A percentile compares a stretch with the other conserved stretches of the same genome.
Evolutionary conservation across 2,113 vertebrate species (phyloP).

Genomic region (Physeter macrocephalus): DNA sequence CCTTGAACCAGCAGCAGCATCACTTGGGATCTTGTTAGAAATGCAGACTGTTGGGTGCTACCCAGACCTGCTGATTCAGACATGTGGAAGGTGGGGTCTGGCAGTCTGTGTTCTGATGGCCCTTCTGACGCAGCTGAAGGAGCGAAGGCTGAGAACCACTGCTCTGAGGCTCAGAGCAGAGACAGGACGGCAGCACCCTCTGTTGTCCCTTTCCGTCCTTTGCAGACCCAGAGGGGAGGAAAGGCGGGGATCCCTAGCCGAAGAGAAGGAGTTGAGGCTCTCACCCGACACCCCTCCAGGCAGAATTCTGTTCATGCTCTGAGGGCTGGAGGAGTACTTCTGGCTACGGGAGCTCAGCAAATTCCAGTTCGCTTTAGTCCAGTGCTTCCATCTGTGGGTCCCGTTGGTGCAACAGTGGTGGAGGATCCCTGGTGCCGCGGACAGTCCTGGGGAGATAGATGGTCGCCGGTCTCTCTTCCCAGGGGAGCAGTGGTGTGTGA

Average conservation of each 20-base stretch:
- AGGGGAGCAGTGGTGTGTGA: not conserved
- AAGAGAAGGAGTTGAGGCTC: not conserved
- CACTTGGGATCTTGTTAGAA: not conserved
- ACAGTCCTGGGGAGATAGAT: not conserved
- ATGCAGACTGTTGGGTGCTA: not conserved
- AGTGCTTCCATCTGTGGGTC: not conserved
- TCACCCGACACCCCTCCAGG: not conserved
- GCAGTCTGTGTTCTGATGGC: too few species aligned
- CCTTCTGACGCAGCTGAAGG: not conserved
- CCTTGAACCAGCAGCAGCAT: not conserved
- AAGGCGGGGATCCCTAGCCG: not conserved
- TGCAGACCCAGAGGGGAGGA: not conserved
- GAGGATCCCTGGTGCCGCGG: not conserved
- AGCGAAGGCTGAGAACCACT: not conserved
- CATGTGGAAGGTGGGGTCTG: not conserved
- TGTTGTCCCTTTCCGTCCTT: not conserved
- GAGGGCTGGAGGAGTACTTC: not conserved
- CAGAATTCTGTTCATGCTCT: not conserved
- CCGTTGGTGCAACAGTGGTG: accelerated
- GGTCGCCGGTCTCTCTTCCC: not conserved
- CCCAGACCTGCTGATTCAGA: not conserved
- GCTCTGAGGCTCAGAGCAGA: not conserved
- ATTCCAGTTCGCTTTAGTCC: not conserved
- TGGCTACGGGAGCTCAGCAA: not conserved
- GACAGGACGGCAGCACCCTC: not conserved